Evolutionary conservation across 2,113 vertebrate species (phyloP), one percentile per base, ranked within the genome.

Genomic region (Anser brachyrhynchus): DNA sequence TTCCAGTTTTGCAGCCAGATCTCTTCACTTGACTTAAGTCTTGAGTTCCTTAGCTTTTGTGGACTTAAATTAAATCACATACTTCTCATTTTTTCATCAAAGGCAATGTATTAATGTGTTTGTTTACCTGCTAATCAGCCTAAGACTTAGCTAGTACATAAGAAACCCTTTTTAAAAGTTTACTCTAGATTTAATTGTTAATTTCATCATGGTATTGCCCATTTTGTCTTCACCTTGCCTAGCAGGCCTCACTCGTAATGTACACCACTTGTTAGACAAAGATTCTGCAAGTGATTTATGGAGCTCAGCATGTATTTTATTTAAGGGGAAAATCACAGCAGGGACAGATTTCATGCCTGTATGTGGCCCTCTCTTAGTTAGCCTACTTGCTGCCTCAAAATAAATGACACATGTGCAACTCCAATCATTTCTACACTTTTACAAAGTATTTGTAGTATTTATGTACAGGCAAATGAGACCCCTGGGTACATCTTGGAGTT

Each of bases 251-350:
- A 13, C 52, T 52, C 3, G 13, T 83, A 91, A 73, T 15, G 14
- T 65, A 81, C 3, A 80, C 9, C 26, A 29, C 44, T 91, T 86
- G 44, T 87, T 89, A 80, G 19, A 52, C 57, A 81, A 83, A 84
- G 67, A 66, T 73, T 57, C 62, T 89, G 52, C 9, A 73, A 62
- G 25, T 87, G 90, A 96, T 95, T 96, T 95, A 92, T 55, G n/a
- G 46, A 69, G 81, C 79, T 35, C 73, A 67, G 73, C 1, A 0
- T 67, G 70, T 71, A 74, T 92, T 96, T 94, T 90, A 89, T 89
- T 96, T 82, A 92, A 88, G 80, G 76, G 54, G 44, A 62, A 95
- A 97, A 90, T 81, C 69, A 3, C 95, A 95, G 87, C 89, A 90
- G 95, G 92, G 46, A 54, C 26, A 74, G 76, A 90, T 88, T 97